A percentile compares a stretch with the other conserved stretches of the same genome.
These are phyloP conservation scores for Chromobotia macracanthus DNA, from an alignment of 2,797 vertebrate genomes.

Conservation along the genomic window DNA sequence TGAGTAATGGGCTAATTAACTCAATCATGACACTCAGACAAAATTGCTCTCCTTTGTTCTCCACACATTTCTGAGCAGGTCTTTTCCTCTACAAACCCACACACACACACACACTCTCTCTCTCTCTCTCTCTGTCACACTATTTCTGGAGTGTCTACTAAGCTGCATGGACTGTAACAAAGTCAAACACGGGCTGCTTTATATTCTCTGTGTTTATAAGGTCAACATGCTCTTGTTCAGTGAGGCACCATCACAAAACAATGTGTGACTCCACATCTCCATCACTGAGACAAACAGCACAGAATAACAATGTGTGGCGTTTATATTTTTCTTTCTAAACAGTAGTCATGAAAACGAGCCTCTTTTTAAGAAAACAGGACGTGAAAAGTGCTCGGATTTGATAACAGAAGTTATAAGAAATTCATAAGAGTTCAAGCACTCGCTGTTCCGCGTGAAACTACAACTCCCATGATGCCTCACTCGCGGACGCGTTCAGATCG, in stretches of 20 bases:
- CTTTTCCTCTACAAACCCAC: slow-evolving; percentile 61
- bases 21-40: slow-evolving; percentile 59
- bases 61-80: slow-evolving; percentile 55
- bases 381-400: too few species aligned
- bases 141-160: slow-evolving; percentile 12
- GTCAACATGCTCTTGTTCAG: not conserved
- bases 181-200: not conserved
- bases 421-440: too few species aligned
- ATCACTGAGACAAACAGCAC: not conserved
- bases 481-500: slow-evolving; percentile 35
- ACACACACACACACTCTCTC: not conserved
- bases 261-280: not conserved
- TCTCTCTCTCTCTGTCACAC: not conserved
- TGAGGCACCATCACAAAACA: slow-evolving; percentile 6
- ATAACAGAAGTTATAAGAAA: too few species aligned
- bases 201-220: not conserved
- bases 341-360: too few species aligned
- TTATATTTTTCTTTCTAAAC: too few species aligned
- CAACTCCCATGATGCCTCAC: slow-evolving; percentile 54
- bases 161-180: not conserved
- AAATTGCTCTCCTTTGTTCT: slow-evolving; percentile 56
- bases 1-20: slow-evolving; percentile 64
- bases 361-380: too few species aligned
- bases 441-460: too few species aligned
- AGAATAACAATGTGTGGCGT: too few species aligned